Conservation (phyloP, 2,888 invertebrate genomes). For the Bursaphelenchus okinawaensis region DNA sequence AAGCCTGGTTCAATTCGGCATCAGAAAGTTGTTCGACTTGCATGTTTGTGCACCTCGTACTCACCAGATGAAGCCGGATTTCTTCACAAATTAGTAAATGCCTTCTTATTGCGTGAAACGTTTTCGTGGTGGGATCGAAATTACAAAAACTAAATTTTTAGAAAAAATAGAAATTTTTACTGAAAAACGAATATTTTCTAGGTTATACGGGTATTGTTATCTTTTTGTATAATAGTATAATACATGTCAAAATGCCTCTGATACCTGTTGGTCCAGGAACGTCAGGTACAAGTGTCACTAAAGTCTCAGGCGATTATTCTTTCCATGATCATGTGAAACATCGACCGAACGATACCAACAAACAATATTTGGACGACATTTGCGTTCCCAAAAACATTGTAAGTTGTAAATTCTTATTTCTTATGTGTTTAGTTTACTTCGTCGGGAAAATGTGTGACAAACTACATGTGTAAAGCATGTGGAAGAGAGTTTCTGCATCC, state of each 20-base stretch:
- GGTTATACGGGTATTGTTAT: too few species aligned
- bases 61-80: too few species aligned
- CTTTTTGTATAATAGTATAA: too few species aligned
- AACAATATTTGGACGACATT: neutral
- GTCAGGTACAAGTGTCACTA: neutral
- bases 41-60: too few species aligned
- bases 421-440: neutral
- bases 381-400: neutral
- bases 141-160: too few species aligned
- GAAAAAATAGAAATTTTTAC: too few species aligned
- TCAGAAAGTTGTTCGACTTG: neutral
- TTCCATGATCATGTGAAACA: neutral
- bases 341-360: neutral
- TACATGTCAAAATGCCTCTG: neutral
- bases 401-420: neutral
- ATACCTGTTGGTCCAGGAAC: neutral
- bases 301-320: neutral
- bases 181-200: too few species aligned
- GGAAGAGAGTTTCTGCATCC: slow-evolving; percentile 32
- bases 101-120: too few species aligned
- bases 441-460: neutral
- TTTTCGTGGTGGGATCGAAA: too few species aligned
- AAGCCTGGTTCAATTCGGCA: neutral
- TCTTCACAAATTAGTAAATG: too few species aligned
- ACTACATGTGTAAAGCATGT: slow-evolving; percentile 5